Evolutionary conservation across 2,113 vertebrate genomes (phyloP).

Genomic region (Nesoenas mayeri): DNA sequence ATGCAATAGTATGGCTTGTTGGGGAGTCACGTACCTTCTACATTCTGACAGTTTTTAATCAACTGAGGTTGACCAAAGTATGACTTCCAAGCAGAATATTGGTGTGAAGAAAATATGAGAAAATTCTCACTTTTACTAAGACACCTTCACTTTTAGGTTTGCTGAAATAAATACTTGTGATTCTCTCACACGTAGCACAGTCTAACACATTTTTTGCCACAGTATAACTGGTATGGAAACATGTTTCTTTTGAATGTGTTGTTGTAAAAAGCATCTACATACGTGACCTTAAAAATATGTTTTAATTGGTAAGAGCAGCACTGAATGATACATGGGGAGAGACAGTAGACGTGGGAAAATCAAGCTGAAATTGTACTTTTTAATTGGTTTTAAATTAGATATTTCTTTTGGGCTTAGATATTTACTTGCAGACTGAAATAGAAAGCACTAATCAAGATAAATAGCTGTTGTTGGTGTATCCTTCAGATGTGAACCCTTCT

Average conservation of each 20-base stretch:
- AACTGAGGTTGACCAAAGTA: background rate
- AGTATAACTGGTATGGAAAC: background rate
- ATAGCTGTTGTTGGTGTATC: background rate
- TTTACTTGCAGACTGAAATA: background rate
- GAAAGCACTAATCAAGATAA: background rate
- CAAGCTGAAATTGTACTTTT: background rate
- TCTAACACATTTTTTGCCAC: background rate
- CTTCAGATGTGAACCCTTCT: background rate
- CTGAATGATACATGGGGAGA: background rate
- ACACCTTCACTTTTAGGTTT: background rate
- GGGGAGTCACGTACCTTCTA: background rate
- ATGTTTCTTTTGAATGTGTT: background rate
- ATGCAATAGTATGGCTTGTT: background rate
- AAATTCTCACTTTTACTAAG: background rate
- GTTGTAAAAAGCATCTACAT: background rate
- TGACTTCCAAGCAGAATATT: accelerated
- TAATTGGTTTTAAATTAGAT: background rate
- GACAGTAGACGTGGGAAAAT: background rate
- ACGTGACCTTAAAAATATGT: background rate
- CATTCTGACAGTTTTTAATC: background rate
- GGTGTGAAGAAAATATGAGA: background rate
- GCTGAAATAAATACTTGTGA: background rate
- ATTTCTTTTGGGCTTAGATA: background rate
- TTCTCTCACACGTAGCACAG: background rate
- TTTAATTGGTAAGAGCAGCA: background rate